Percentiles rank a stretch among this genome's conserved stretches.
Evolutionary conservation across 2,113 vertebrate species (phyloP).

Genomic region (Paradoxurus hermaphroditus): DNA sequence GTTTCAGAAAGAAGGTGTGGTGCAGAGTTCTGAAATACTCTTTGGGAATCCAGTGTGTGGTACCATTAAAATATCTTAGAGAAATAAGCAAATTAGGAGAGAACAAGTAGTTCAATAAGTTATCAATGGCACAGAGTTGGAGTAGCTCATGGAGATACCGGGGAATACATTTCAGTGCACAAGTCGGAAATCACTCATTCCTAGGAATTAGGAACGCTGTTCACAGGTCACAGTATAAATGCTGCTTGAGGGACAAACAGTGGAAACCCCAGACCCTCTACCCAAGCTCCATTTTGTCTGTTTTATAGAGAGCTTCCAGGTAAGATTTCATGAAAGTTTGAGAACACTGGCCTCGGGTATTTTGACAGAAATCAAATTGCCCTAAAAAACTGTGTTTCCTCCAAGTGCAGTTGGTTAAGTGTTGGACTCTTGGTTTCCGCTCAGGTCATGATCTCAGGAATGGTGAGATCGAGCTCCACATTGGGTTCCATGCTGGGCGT

Average conservation of each 20-base stretch:
- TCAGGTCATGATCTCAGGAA: too few species aligned
- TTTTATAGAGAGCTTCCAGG: background rate
- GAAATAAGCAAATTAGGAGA: background rate
- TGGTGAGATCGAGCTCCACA: too few species aligned
- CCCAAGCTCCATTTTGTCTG: background rate
- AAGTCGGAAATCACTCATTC: background rate
- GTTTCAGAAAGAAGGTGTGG: background rate
- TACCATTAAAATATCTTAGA: background rate
- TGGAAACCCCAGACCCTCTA: background rate
- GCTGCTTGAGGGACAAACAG: background rate
- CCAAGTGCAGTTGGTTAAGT: background rate
- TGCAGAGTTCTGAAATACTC: background rate
- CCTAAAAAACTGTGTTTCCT: background rate
- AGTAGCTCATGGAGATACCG: background rate
- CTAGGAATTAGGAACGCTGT: background rate
- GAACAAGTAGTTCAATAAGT: background rate
- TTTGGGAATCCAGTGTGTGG: background rate
- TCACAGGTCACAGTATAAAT: background rate
- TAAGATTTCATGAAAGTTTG: background rate
- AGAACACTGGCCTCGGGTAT: background rate
- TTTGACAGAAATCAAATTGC: background rate
- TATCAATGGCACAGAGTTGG: background rate
- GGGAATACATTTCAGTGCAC: background rate
- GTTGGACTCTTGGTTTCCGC: too few species aligned
- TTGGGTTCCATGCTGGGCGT: too few species aligned